phyloP scores from a whole-genome alignment of 2,113 vertebrate species.

The Piaya cayana region DNA sequence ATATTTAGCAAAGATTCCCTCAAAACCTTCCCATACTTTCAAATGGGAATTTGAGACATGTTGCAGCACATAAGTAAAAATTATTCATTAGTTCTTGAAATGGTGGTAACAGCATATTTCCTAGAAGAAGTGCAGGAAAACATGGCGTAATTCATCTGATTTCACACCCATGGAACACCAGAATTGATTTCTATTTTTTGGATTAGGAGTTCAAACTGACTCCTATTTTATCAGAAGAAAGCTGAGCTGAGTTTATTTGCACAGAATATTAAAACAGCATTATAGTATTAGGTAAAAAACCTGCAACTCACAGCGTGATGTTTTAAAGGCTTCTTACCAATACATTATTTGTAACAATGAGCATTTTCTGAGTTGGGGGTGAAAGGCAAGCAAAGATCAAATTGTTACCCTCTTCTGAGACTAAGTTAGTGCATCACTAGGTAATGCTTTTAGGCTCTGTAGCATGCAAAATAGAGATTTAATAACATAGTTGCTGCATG shows the following conservation, averaged over 20 bases:
- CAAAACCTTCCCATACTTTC: constrained; percentile 53
- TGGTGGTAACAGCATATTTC: constrained; percentile 34
- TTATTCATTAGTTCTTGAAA: constrained; percentile 16
- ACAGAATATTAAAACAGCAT: background rate
- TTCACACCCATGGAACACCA: constrained; percentile 19
- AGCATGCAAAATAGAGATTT: constrained; percentile 14
- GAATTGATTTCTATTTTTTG: constrained; percentile 16
- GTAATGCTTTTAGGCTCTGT: background rate
- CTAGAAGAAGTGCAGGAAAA: constrained; percentile 39
- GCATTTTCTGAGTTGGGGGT: background rate
- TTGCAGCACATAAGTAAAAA: constrained; percentile 63
- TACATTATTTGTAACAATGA: background rate
- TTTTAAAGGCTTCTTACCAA: background rate
- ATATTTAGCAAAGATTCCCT: constrained; percentile 71
- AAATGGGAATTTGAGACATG: constrained; percentile 66
- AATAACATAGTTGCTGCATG: background rate
- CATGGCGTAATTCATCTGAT: constrained; percentile 6
- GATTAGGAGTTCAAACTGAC: constrained; percentile 28
- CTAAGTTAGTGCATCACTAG: constrained; percentile 3
- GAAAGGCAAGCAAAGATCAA: constrained; percentile 23
- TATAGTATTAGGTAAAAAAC: background rate
- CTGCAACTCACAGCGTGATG: background rate
- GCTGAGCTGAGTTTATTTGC: constrained; percentile 33
- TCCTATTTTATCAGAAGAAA: constrained; percentile 31
- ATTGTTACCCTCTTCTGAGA: constrained; percentile 17